phyloP scores from a whole-genome alignment of 2,797 vertebrate genomes.

The Smutsia gigantea region DNA sequence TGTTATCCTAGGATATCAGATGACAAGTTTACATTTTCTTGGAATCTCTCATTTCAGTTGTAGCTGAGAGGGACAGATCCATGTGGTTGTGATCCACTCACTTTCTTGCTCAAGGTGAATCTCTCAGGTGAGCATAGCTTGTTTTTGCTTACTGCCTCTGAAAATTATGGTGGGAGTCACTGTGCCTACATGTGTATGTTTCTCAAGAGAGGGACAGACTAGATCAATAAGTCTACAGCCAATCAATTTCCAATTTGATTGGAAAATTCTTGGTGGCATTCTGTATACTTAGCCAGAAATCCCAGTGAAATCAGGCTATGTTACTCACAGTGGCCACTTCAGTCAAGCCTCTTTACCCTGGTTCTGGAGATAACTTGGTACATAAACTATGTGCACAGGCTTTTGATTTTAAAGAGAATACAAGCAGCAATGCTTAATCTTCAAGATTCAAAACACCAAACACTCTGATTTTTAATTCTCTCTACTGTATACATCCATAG shows the following conservation, averaged over 20 bases:
- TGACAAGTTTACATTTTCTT: background rate
- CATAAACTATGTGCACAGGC: background rate
- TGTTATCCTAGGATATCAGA: background rate
- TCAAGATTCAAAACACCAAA: background rate
- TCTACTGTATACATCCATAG: background rate
- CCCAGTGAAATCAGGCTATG: background rate
- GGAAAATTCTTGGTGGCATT: background rate
- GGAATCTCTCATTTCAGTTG: background rate
- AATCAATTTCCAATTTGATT: background rate
- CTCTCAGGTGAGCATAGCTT: background rate
- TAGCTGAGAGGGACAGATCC: background rate
- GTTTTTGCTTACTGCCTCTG: background rate
- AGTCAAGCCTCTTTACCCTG: background rate
- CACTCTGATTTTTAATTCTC: background rate
- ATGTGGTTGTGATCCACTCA: background rate
- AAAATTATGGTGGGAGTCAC: background rate
- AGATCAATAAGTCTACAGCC: background rate
- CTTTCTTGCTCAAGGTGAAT: background rate
- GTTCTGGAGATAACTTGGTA: background rate
- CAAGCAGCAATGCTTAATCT: background rate
- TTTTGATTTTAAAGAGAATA: background rate
- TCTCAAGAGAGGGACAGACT: background rate
- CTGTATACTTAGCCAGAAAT: background rate
- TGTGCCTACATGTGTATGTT: background rate
- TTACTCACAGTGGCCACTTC: background rate